Evolutionary conservation across 1,140 invertebrate genomes (phyloP), one percentile per base, ranked within the genome.

Genomic region (Lordiphosa stackelbergi): DNA sequence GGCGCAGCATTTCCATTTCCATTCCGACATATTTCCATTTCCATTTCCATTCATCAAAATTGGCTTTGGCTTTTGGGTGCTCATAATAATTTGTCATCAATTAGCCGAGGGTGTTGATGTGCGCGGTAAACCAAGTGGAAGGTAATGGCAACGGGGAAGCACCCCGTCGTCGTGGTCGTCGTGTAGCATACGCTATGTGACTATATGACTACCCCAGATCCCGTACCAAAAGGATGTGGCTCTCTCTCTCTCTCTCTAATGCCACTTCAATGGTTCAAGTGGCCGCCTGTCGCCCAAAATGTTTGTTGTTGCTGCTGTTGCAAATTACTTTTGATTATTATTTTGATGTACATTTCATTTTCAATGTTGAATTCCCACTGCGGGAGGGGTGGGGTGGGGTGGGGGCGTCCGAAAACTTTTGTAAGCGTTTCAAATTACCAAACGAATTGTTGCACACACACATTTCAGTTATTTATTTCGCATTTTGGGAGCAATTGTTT

Each of bases 31-130:
- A 57, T 61, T 61, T 53, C 19, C 57, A 55, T 66, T 71, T 53
- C 68, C 69, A 81, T 66, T 71, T 53, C 68, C 69, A 81, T 81
- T 83, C 77, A 81, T 81, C 69, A 83, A 83, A 81, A 83, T 81
- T 83, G 72, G 77, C 78, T 81, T 65, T 83, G 77, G 77, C 64
- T 83, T 78, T 65, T 83, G 77, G 77, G 72, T 83, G 77, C 72
- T 83, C 65, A 83, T 84, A 84, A 83, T 83, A 83, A 83, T 83
- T 83, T 83, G 77, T 83, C 78, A 83, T 83, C 77, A 83, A 83
- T 83, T 83, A 83, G 77, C 78, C 40, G 78, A 84, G 77, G 77
- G 77, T 83, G 77, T 83, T 83, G 77, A 83, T 84, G 77, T 84
- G 78, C 71, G 77, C 69, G 77, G 77, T 83, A 83, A 83, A 77